Conservation (phyloP, 2,113 vertebrate genomes). For the Pelecanoides urinatrix region DNA sequence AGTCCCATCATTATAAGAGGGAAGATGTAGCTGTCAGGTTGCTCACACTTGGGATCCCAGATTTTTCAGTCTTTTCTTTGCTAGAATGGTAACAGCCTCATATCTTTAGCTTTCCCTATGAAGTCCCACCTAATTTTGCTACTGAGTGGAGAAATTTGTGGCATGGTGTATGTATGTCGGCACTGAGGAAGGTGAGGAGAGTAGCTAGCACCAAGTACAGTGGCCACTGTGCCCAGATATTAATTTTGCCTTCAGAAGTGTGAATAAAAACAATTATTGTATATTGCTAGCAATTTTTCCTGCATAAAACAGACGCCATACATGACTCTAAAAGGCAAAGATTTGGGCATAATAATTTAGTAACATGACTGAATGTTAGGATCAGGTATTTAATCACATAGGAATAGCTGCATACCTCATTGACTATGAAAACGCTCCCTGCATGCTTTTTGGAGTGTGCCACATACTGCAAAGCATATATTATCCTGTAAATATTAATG, state of each 20-base stretch:
- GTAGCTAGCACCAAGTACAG: neutral
- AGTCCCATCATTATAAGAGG: neutral
- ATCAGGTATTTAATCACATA: constrained; percentile 25
- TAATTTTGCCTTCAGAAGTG: neutral
- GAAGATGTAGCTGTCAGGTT: neutral
- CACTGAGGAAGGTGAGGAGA: neutral
- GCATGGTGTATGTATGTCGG: neutral
- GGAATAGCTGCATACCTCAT: constrained; percentile 10
- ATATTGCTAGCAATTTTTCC: neutral
- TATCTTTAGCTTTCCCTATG: neutral
- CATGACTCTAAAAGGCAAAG: neutral
- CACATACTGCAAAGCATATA: neutral
- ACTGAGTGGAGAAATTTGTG: neutral
- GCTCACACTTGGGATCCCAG: neutral
- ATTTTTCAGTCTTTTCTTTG: neutral
- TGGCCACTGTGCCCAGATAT: neutral
- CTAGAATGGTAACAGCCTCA: neutral
- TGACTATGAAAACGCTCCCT: neutral
- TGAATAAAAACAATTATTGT: neutral
- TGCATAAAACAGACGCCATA: neutral
- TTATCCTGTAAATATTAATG: constrained; percentile 11
- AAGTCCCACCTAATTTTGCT: neutral
- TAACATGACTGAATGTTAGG: neutral
- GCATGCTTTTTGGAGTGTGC: neutral
- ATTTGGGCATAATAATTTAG: constrained; percentile 17